Evolutionary conservation across 2,888 invertebrate genomes (phyloP).

Genomic region (Erannis defoliaria): DNA sequence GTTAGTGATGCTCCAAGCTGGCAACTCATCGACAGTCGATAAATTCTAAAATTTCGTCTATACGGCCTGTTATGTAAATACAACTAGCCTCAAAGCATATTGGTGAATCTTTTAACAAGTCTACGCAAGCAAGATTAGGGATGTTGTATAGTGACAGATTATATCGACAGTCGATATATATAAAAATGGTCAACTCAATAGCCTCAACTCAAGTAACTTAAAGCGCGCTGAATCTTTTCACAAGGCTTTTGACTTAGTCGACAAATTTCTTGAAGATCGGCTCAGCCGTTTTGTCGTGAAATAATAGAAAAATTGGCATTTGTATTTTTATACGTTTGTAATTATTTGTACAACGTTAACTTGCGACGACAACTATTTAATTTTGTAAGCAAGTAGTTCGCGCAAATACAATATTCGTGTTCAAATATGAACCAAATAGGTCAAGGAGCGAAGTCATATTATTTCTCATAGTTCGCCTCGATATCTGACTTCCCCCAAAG

Average conservation of each 20-base stretch:
- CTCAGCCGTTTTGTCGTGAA: no score
- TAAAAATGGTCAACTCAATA: neutral
- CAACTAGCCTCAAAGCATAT: slow-evolving; percentile 33
- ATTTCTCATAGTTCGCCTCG: no score
- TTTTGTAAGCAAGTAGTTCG: no score
- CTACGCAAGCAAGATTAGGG: slow-evolving; percentile 40
- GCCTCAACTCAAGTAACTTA: neutral
- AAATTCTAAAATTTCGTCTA: neutral
- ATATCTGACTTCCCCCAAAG: no score
- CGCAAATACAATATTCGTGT: no score
- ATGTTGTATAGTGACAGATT: neutral
- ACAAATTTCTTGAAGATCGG: no score
- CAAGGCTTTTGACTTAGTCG: neutral
- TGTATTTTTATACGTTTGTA: no score
- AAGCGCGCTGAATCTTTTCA: neutral
- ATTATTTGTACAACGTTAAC: no score
- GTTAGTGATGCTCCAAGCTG: neutral
- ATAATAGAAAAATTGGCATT: no score
- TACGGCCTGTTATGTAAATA: neutral
- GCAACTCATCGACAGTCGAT: neutral
- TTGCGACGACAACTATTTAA: no score
- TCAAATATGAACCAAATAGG: no score
- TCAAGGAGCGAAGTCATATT: no score
- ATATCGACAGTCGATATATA: neutral
- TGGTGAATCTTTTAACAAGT: slow-evolving; percentile 54